Conservation (phyloP, 2,113 vertebrate species). For the Mastomys natalensis region DNA sequence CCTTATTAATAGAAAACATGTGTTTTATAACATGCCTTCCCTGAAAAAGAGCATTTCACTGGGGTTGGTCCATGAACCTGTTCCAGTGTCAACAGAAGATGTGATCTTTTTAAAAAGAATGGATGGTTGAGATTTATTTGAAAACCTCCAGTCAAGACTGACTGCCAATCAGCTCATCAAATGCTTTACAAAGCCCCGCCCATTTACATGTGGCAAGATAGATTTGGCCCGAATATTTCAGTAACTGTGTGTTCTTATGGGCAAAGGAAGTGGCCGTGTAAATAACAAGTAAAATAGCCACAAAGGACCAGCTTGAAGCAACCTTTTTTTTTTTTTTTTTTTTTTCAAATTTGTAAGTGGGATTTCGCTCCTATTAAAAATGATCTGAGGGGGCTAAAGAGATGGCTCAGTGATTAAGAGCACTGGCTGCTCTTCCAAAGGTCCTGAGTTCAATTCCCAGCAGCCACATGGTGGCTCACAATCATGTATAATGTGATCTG, state of each 20-base stretch:
- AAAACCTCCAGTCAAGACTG: slow-evolving; percentile 1
- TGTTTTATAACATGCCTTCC: neutral
- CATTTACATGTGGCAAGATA: neutral
- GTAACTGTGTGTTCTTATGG: neutral
- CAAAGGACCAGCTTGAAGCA: neutral
- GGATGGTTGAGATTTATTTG: neutral
- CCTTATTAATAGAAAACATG: neutral
- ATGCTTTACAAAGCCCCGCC: neutral
- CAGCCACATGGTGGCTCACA: neutral
- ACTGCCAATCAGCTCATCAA: neutral
- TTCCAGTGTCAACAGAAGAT: neutral
- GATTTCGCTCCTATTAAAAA: slow-evolving; percentile 47
- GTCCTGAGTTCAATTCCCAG: neutral
- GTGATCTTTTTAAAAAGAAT: neutral
- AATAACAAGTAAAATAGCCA: neutral
- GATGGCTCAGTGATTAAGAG: neutral
- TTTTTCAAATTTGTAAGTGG: neutral
- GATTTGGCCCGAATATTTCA: slow-evolving; percentile 15
- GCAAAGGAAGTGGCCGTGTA: neutral
- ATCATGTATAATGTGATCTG: neutral
- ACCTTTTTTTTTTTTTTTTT: neutral
- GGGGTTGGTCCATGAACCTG: neutral
- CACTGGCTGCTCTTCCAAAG: neutral
- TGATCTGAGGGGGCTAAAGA: neutral
- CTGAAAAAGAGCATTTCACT: neutral